phyloP scores from a whole-genome alignment of 2,113 vertebrate species.

The Polypterus senegalus region DNA sequence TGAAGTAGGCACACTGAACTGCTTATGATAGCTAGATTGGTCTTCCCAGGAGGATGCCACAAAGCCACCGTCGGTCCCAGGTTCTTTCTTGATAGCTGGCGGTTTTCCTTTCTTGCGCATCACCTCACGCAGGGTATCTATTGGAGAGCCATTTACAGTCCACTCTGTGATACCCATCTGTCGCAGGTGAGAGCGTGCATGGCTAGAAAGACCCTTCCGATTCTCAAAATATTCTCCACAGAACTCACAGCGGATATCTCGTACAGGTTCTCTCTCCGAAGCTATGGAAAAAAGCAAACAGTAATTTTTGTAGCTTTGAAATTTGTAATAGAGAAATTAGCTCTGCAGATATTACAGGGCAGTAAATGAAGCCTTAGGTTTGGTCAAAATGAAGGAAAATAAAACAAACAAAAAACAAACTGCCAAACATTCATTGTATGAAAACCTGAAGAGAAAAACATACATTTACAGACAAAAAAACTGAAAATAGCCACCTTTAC shows the following conservation, averaged over 20 bases:
- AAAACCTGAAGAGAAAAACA: no score
- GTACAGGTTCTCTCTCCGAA: conserved; percentile 61
- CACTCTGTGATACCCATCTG: conserved; percentile 94
- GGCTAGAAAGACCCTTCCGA: conserved; percentile 85
- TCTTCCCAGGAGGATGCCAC: conserved; percentile 38
- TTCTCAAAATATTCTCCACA: conserved; percentile 92
- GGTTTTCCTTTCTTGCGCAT: conserved; percentile 65
- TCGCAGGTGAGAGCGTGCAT: conserved; percentile 81
- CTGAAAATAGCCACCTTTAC: no score
- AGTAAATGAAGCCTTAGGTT: no score
- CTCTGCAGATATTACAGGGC: no score
- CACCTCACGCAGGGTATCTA: conserved; percentile 80
- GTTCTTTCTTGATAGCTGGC: conserved; percentile 62
- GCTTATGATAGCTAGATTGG: conserved; percentile 30
- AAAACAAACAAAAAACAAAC: no score
- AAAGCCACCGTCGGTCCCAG: conserved; percentile 33
- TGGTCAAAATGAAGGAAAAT: no score
- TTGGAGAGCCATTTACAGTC: conserved; percentile 87
- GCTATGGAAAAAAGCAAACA: no score
- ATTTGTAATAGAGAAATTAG: no score
- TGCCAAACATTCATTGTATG: no score
- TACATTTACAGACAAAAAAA: no score
- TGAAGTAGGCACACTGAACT: conserved; percentile 39
- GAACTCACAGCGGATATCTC: conserved; percentile 85
- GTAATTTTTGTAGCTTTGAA: no score